phyloP scores from a whole-genome alignment of 2,797 vertebrate genomes.

The Poecilia velifera region DNA sequence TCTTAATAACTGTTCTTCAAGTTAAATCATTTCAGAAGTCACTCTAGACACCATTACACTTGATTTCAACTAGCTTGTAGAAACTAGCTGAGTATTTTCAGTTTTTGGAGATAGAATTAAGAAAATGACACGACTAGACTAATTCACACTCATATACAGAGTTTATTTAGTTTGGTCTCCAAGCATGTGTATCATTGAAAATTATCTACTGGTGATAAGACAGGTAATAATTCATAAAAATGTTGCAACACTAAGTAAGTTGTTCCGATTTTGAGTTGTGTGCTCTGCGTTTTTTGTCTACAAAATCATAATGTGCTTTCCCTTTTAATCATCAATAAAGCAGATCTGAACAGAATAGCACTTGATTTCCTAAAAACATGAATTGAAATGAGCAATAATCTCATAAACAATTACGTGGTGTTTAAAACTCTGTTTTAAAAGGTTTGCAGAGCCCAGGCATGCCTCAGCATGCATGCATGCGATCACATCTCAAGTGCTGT shows the following conservation, averaged over 20 bases:
- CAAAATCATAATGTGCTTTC: constrained; percentile 57
- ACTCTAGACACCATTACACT: background rate
- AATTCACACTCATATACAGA: background rate
- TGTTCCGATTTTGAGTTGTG: constrained; percentile 39
- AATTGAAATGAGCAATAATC: background rate
- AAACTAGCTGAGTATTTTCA: constrained; percentile 7
- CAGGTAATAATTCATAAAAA: background rate
- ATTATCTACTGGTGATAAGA: background rate
- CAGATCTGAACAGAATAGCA: constrained; percentile 73
- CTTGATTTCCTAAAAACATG: constrained; percentile 55
- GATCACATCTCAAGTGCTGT: constrained; percentile 68
- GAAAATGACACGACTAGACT: background rate
- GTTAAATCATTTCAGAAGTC: background rate
- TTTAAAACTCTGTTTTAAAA: background rate
- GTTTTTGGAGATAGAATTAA: constrained; percentile 25
- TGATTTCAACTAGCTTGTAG: background rate
- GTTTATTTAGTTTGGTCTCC: background rate
- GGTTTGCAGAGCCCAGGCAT: background rate
- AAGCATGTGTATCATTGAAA: background rate
- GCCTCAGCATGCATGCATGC: constrained; percentile 7
- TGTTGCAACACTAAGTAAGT: background rate
- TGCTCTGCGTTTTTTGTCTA: constrained; percentile 66
- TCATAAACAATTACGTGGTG: background rate
- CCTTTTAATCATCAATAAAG: constrained; percentile 46
- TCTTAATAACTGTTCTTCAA: background rate